These are phyloP conservation scores for Sebastolobus alascanus DNA, from an alignment of 2,797 vertebrate genomes.

Conservation along the genomic window DNA sequence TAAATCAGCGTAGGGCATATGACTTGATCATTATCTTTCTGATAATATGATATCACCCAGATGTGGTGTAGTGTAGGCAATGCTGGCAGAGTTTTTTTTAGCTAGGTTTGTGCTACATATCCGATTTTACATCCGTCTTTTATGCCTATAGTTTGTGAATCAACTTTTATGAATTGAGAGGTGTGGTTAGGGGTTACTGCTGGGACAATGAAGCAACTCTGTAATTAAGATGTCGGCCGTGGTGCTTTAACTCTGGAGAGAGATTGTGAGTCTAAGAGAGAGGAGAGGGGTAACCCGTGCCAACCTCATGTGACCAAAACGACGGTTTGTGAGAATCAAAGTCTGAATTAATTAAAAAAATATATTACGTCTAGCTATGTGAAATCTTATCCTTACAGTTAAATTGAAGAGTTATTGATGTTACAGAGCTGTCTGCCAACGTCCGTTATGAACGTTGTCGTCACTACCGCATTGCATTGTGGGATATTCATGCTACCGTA, in stretches of 20 bases:
- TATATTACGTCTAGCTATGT: too few relatives aligned
- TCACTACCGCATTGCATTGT: too few relatives aligned
- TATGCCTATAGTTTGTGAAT: slow-evolving; percentile 41
- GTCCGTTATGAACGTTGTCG: too few relatives aligned
- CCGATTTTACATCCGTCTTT: slow-evolving; percentile 22
- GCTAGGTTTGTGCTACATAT: neutral
- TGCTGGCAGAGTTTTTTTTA: neutral
- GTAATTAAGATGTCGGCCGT: slow-evolving; percentile 44
- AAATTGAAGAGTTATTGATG: too few relatives aligned
- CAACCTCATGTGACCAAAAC: too few relatives aligned
- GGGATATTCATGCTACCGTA: too few relatives aligned
- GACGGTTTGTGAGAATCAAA: too few relatives aligned
- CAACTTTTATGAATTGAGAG: slow-evolving; percentile 47
- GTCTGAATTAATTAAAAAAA: too few relatives aligned
- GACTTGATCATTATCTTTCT: slow-evolving; percentile 21
- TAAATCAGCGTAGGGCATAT: slow-evolving; percentile 16
- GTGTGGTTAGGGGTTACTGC: slow-evolving; percentile 47
- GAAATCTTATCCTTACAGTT: too few relatives aligned
- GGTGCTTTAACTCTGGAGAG: slow-evolving; percentile 31
- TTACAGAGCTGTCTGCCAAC: too few relatives aligned
- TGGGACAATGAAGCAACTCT: slow-evolving; percentile 44
- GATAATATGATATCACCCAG: neutral
- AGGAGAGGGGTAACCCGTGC: too few relatives aligned
- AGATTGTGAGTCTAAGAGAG: neutral
- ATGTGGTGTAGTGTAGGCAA: neutral